Evolutionary conservation across 1,140 invertebrate genomes (phyloP).

Genomic region (Conus betulinus): DNA sequence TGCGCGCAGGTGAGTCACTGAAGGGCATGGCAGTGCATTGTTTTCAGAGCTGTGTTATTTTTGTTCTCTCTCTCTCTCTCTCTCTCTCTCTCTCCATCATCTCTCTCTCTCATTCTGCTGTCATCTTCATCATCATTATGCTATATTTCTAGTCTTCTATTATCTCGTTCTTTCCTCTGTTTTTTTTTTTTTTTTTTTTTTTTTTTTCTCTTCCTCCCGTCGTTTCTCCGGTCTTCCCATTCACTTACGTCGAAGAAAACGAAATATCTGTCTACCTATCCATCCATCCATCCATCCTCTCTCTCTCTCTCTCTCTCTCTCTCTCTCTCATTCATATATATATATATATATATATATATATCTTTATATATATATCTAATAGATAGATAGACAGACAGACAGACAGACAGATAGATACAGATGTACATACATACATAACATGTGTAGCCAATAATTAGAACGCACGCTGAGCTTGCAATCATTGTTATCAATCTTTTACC

Average conservation of each 20-base stretch:
- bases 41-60: too few relatives aligned
- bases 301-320: slow-evolving; percentile 17
- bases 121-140: too few relatives aligned
- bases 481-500: too few relatives aligned
- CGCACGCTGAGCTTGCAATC: too few relatives aligned
- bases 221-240: not conserved
- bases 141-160: not conserved
- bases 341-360: too few relatives aligned
- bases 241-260: too few relatives aligned
- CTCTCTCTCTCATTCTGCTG: not conserved
- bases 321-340: not conserved
- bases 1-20: not conserved
- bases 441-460: too few relatives aligned
- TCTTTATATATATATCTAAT: too few relatives aligned
- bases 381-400: not conserved
- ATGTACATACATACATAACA: not conserved
- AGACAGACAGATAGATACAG: not conserved
- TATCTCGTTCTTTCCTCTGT: not conserved
- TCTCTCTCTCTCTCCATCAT: not conserved
- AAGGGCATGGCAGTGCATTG: too few relatives aligned
- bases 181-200: not conserved
- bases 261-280: too few relatives aligned
- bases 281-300: not conserved
- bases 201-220: not conserved
- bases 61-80: not conserved